phyloP scores from a whole-genome alignment of 2,797 vertebrate species.

The Epinephelus awoara region DNA sequence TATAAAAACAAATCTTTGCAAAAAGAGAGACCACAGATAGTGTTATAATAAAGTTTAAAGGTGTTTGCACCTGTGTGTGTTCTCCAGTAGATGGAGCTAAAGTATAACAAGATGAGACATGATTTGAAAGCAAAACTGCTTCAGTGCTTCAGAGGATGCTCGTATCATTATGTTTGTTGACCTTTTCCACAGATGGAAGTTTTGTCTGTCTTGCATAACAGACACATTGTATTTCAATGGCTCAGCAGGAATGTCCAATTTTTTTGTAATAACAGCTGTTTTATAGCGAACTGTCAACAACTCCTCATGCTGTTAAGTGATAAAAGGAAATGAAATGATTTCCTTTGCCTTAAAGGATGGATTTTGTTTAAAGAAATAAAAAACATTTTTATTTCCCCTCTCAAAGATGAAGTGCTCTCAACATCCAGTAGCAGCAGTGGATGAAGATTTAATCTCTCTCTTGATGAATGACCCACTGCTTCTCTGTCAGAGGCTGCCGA shows the following conservation, averaged over 20 bases:
- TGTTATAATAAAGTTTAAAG: background rate
- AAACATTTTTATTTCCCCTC: slow-evolving; percentile 38
- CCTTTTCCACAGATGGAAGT: slow-evolving; percentile 5
- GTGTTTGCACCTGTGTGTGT: background rate
- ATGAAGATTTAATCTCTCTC: slow-evolving; percentile 79
- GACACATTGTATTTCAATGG: background rate
- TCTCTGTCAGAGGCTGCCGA: slow-evolving; percentile 62
- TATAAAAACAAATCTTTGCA: no score
- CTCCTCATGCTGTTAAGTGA: slow-evolving; percentile 39
- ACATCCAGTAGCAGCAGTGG: slow-evolving; percentile 57
- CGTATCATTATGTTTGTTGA: background rate
- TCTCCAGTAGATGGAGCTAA: slow-evolving; percentile 60
- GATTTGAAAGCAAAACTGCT: background rate
- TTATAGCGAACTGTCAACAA: slow-evolving; percentile 14
- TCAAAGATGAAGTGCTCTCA: slow-evolving; percentile 64
- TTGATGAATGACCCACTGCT: slow-evolving; percentile 74
- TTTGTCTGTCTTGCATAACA: slow-evolving; percentile 7
- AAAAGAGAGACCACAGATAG: no score
- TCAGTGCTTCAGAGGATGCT: background rate
- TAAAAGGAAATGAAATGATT: slow-evolving; percentile 59
- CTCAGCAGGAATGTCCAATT: background rate
- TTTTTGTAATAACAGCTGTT: slow-evolving; percentile 28
- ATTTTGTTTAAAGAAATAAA: slow-evolving; percentile 6
- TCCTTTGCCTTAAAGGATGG: slow-evolving; percentile 35
- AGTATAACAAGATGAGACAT: background rate